Conservation (phyloP, 53 echinoderm and acorn worm species). For the Mesocentrotus franciscanus region DNA sequence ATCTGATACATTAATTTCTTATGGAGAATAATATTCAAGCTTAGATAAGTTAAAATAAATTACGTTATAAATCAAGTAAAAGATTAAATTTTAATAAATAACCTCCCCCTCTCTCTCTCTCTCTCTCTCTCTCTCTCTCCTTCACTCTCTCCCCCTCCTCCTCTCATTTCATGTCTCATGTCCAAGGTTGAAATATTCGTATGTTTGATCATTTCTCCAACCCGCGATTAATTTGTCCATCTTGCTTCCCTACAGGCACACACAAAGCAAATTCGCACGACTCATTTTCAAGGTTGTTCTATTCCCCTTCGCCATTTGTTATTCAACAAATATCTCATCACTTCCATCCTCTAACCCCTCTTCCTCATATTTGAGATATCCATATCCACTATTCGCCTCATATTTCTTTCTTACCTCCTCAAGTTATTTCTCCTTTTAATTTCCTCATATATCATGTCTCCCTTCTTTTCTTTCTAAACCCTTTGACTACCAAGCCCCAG, state of each 20-base stretch:
- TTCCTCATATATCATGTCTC: not conserved
- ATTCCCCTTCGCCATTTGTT: slow-evolving; percentile 29
- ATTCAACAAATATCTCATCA: slow-evolving; percentile 45
- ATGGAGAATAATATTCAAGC: not conserved
- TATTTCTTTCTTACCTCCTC: not conserved
- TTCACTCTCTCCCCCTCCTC: not conserved
- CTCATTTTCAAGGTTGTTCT: slow-evolving; percentile 2
- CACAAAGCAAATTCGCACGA: not conserved
- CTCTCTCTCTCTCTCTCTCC: not conserved
- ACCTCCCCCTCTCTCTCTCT: not conserved
- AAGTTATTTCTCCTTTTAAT: not conserved
- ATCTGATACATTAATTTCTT: not conserved
- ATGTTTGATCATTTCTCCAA: not conserved
- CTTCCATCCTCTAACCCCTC: not conserved
- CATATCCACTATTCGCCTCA: not conserved
- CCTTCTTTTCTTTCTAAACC: not conserved
- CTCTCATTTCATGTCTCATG: not conserved
- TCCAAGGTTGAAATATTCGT: slow-evolving; percentile 2
- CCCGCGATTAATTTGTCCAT: not conserved
- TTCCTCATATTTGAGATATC: not conserved
- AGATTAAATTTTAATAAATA: not conserved
- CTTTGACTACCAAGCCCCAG: not conserved
- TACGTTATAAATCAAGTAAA: no score
- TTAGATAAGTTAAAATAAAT: not conserved
- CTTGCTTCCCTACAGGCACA: not conserved